Conservation (phyloP, 53 echinoderm and acorn worm species). For the Echinarachnius parma region DNA sequence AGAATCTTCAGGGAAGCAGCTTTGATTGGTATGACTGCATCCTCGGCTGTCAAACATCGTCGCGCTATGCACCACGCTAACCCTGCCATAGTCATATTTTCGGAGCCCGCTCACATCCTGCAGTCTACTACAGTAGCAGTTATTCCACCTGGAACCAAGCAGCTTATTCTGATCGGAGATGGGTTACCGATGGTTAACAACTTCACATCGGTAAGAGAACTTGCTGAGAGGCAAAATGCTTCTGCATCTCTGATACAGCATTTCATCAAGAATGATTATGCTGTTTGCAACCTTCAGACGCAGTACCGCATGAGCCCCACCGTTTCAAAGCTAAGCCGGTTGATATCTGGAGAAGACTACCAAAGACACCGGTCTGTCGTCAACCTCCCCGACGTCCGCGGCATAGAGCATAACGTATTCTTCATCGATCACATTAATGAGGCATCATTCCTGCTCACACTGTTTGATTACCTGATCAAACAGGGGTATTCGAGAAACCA, state of each 20-base stretch:
- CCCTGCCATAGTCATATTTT: conserved; percentile 68
- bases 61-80: conserved; percentile 50
- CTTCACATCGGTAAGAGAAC: conserved; percentile 53
- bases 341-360: too few species aligned
- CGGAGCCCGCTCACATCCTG: conserved; percentile 86
- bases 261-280: conserved; percentile 60
- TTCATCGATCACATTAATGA: conserved; percentile 59
- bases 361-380: too few species aligned
- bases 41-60: conserved; percentile 75
- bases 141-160: conserved; percentile 57
- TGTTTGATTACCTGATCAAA: conserved; percentile 48
- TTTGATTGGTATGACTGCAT: conserved; percentile 83
- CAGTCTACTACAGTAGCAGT: conserved; percentile 76
- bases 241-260: conserved; percentile 77
- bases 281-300: conserved; percentile 47
- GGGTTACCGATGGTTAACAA: conserved; percentile 60
- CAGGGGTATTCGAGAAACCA: conserved; percentile 43
- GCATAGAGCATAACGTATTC: conserved; percentile 43
- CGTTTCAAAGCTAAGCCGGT: conserved; percentile 62
- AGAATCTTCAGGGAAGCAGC: conserved; percentile 32
- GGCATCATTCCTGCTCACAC: conserved; percentile 32
- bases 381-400: conserved; percentile 19
- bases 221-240: conserved; percentile 56
- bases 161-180: conserved; percentile 88
- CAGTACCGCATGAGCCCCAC: conserved; percentile 86